These are phyloP conservation scores for Drosophila prolongata DNA, from an alignment of 2,888 invertebrate genomes.

Conservation along the genomic window DNA sequence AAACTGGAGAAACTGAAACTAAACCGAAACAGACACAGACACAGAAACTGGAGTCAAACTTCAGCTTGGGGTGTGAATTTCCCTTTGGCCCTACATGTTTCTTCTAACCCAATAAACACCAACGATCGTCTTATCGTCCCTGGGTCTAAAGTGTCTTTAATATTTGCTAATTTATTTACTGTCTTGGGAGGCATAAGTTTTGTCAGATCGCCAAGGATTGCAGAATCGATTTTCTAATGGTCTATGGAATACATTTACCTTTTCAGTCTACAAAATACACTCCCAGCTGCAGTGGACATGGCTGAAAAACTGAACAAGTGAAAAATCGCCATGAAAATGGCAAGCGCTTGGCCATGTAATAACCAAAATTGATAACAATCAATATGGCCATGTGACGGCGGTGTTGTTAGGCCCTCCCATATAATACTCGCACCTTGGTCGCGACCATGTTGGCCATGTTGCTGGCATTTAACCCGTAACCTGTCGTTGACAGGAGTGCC, in stretches of 20 bases:
- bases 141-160: slow-evolving; percentile 16
- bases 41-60: slow-evolving; percentile 15
- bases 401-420: slow-evolving; percentile 32
- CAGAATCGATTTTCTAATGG: slow-evolving; percentile 7
- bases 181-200: slow-evolving; percentile 25
- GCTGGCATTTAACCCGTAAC: slow-evolving; percentile 80
- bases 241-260: slow-evolving; percentile 17
- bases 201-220: neutral
- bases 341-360: slow-evolving; percentile 71
- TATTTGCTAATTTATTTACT: slow-evolving; percentile 34
- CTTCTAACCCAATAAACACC: slow-evolving; percentile 16
- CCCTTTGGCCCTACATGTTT: slow-evolving; percentile 6
- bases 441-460: slow-evolving; percentile 19
- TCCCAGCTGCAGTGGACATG: slow-evolving; percentile 8
- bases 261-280: slow-evolving; percentile 26
- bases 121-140: slow-evolving; percentile 13
- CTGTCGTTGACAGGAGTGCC: slow-evolving; percentile 75
- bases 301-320: slow-evolving; percentile 49
- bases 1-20: slow-evolving; percentile 11
- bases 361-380: slow-evolving; percentile 80
- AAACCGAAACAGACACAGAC: slow-evolving; percentile 24
- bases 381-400: slow-evolving; percentile 67
- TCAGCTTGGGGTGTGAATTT: slow-evolving; percentile 21
- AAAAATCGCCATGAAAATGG: slow-evolving; percentile 75
- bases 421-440: slow-evolving; percentile 19